Evolutionary conservation across 2,888 invertebrate genomes (phyloP).

Genomic region (Cynaeus angustus): DNA sequence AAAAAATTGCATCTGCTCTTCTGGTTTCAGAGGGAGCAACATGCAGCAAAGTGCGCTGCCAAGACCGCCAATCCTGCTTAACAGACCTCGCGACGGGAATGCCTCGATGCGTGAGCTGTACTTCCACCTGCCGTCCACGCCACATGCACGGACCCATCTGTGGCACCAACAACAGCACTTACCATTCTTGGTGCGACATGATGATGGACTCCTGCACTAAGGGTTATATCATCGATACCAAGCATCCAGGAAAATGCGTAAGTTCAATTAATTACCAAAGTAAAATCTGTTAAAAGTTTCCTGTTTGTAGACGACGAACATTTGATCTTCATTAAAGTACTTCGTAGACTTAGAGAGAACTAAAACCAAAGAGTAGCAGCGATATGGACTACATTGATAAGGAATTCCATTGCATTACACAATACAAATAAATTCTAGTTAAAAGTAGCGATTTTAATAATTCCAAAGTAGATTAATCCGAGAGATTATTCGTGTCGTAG

Average conservation of each 20-base stretch:
- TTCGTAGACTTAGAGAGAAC: conserved; percentile 51
- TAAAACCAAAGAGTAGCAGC: conserved; percentile 60
- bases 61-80: conserved; percentile 80
- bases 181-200: conserved; percentile 87
- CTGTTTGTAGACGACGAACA: conserved; percentile 45
- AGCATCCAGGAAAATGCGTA: conserved; percentile 78
- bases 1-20: not conserved
- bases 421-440: conserved; percentile 53
- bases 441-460: conserved; percentile 52
- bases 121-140: conserved; percentile 75
- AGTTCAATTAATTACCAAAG: conserved; percentile 26
- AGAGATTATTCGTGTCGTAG: conserved; percentile 33
- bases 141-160: conserved; percentile 76
- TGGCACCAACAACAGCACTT: conserved; percentile 83
- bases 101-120: conserved; percentile 84
- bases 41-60: conserved; percentile 80
- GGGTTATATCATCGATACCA: conserved; percentile 82
- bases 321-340: conserved; percentile 53
- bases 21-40: conserved; percentile 76
- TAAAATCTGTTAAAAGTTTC: not conserved
- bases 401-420: conserved; percentile 51
- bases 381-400: conserved; percentile 49
- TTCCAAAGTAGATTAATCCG: conserved; percentile 53
- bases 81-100: conserved; percentile 77
- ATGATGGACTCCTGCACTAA: conserved; percentile 84